These are phyloP conservation scores for Oopsacas minuta DNA, from an alignment of 37 sponge, comb jelly and placozoan species.

Conservation along the genomic window DNA sequence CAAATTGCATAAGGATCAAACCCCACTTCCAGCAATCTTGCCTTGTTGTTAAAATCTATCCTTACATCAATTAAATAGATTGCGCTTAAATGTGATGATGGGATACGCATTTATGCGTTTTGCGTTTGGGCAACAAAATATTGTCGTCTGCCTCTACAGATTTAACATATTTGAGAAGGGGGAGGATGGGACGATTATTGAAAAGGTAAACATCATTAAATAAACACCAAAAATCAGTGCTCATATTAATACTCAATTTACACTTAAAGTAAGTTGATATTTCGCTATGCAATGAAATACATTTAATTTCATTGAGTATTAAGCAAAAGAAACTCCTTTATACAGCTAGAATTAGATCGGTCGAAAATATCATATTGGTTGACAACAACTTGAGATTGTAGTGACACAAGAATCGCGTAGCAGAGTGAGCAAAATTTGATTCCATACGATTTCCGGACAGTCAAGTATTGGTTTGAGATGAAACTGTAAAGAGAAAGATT, in stretches of 20 bases:
- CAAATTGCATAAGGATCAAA: slow-evolving; percentile 11
- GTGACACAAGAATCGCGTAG: too few relatives aligned
- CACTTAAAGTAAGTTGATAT: slow-evolving; percentile 17
- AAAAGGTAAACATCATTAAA: slow-evolving; percentile 18
- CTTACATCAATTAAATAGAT: neutral
- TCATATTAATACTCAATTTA: slow-evolving; percentile 14
- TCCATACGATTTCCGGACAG: too few relatives aligned
- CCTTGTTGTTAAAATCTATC: slow-evolving; percentile 15
- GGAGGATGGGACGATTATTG: slow-evolving; percentile 19
- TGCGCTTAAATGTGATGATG: slow-evolving; percentile 9
- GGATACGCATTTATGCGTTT: neutral
- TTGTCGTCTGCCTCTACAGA: slow-evolving; percentile 6
- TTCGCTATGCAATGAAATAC: neutral
- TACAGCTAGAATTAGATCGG: too few relatives aligned
- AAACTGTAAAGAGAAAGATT: slow-evolving; percentile 9
- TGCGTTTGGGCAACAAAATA: slow-evolving; percentile 11
- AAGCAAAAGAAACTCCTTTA: too few relatives aligned
- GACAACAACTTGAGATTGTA: too few relatives aligned
- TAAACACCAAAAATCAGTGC: slow-evolving; percentile 17
- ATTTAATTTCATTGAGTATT: too few relatives aligned
- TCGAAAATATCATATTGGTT: too few relatives aligned
- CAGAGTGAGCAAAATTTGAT: too few relatives aligned
- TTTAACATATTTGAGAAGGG: slow-evolving; percentile 16
- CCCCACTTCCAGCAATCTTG: neutral
- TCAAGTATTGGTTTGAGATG: too few relatives aligned